Conservation (phyloP, 2,888 invertebrate species). For the Lasioglossum leucozonium region DNA sequence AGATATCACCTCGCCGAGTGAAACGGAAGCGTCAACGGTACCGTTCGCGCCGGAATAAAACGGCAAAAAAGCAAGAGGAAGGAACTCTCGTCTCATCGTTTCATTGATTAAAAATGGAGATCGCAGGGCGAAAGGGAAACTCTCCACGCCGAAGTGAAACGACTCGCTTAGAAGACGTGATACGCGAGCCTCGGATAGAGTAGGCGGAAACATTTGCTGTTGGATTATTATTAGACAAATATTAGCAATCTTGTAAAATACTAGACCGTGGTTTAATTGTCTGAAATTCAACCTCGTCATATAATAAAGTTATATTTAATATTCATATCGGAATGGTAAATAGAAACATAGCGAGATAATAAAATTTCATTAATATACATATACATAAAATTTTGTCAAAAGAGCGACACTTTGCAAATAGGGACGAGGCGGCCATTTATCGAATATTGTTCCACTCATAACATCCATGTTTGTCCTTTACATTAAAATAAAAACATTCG, state of each 20-base stretch:
- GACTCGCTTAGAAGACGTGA: background rate
- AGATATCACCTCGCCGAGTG: constrained; percentile 7
- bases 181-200: background rate
- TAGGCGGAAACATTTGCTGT: background rate
- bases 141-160: background rate
- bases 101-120: constrained; percentile 45
- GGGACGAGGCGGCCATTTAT: too few relatives aligned
- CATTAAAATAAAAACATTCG: too few relatives aligned
- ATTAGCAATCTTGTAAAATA: too few relatives aligned
- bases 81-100: background rate
- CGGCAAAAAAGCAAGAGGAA: background rate
- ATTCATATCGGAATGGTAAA: background rate
- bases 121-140: constrained; percentile 19
- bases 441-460: too few relatives aligned
- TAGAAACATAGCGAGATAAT: too few relatives aligned
- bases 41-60: background rate
- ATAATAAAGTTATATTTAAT: background rate
- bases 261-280: too few relatives aligned
- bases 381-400: too few relatives aligned
- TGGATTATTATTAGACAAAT: too few relatives aligned
- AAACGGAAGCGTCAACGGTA: background rate
- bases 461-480: too few relatives aligned
- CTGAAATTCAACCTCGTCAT: background rate
- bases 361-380: too few relatives aligned
- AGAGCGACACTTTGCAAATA: too few relatives aligned